A percentile compares a stretch with the other conserved stretches of the same genome.
phyloP scores from a whole-genome alignment of 2,888 invertebrate genomes.

The Boloria selene region DNA sequence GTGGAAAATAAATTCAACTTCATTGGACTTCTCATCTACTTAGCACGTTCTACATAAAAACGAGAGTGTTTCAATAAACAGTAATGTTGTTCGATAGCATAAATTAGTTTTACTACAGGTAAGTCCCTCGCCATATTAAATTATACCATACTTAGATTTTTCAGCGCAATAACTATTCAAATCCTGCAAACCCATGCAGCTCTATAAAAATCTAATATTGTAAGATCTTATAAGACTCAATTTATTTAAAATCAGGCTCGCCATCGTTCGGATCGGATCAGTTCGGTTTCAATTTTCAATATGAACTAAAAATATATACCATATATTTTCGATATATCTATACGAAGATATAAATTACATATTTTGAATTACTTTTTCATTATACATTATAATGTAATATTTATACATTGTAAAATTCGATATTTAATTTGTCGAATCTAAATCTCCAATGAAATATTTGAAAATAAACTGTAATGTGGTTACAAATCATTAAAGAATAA shows the following conservation, averaged over 20 bases:
- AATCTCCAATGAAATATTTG: too few species aligned
- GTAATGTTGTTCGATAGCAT: constrained; percentile 70
- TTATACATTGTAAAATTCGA: too few species aligned
- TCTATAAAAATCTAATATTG: constrained; percentile 4
- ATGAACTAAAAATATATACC: constrained; percentile 1
- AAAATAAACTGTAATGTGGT: too few species aligned
- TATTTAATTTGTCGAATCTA: too few species aligned
- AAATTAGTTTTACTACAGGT: constrained; percentile 77
- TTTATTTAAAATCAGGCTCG: constrained; percentile 22
- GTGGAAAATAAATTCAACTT: neutral
- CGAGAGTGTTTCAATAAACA: constrained; percentile 47
- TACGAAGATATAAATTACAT: too few species aligned
- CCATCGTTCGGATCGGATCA: constrained; percentile 13
- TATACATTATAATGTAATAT: too few species aligned
- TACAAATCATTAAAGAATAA: too few species aligned
- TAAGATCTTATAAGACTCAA: constrained; percentile 24
- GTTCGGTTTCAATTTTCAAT: constrained; percentile 20
- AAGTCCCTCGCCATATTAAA: constrained; percentile 77
- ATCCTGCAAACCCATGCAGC: neutral
- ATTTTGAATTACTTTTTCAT: too few species aligned
- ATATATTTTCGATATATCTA: too few species aligned
- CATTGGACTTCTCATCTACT: constrained; percentile 3
- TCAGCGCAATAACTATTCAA: neutral
- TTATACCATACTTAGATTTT: too few species aligned
- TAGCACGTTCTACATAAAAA: constrained; percentile 13